A percentile compares a stretch with the other conserved stretches of the same genome.
Conservation (phyloP, 2,797 vertebrate genomes). For the Centroberyx gerrardi region DNA sequence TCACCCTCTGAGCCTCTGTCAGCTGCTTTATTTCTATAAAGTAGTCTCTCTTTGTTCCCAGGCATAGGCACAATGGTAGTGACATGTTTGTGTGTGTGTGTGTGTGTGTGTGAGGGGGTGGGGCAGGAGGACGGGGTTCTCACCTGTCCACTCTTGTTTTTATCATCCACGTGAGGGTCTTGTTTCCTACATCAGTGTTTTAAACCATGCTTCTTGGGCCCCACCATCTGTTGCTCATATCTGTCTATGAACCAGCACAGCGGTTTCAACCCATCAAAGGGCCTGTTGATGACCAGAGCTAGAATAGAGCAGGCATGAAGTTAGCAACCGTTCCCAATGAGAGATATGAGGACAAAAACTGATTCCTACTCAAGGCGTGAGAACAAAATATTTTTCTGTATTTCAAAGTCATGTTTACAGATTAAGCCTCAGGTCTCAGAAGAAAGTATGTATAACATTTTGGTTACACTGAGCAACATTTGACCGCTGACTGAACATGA, state of each 20-base stretch:
- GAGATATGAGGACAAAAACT: no score
- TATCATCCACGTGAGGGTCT: neutral
- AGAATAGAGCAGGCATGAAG: neutral
- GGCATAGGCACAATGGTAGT: constrained; percentile 36
- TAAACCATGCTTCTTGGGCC: neutral
- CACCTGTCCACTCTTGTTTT: constrained; percentile 12
- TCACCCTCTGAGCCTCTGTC: constrained; percentile 20
- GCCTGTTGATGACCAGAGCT: neutral
- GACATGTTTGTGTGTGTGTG: constrained; percentile 5
- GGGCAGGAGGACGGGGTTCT: neutral
- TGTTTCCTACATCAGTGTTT: constrained; percentile 5
- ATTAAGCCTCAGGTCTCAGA: neutral
- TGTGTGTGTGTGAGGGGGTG: neutral
- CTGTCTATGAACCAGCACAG: neutral
- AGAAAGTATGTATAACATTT: neutral
- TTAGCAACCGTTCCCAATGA: no score
- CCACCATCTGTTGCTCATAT: constrained; percentile 9
- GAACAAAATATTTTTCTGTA: neutral
- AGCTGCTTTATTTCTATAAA: constrained; percentile 30
- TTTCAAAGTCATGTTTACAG: neutral
- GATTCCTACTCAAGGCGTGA: neutral
- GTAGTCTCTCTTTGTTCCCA: constrained; percentile 10
- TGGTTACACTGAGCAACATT: neutral
- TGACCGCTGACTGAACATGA: neutral
- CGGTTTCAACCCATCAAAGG: neutral